Evolutionary conservation across 1,140 invertebrate species (phyloP).

Genomic region (Zaprionus tsacasi): DNA sequence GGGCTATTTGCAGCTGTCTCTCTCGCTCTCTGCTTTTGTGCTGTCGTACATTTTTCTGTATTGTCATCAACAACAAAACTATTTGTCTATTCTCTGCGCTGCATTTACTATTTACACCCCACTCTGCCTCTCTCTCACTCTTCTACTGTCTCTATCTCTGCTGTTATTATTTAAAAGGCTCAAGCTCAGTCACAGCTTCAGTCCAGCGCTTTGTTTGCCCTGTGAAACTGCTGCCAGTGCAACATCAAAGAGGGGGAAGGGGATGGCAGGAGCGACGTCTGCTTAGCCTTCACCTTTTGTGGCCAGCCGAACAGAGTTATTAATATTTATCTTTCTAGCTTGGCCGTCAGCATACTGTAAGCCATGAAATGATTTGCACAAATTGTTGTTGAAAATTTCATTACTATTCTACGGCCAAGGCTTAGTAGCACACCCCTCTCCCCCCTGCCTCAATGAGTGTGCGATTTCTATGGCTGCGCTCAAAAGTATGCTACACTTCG

Average conservation of each 20-base stretch:
- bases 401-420: slow-evolving; percentile 55
- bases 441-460: slow-evolving; percentile 27
- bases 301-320: slow-evolving; percentile 64
- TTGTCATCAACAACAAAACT: slow-evolving; percentile 79
- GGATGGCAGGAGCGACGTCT: too few relatives aligned
- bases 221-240: slow-evolving; percentile 43
- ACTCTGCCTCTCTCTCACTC: slow-evolving; percentile 6
- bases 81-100: slow-evolving; percentile 75
- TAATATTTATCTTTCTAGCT: slow-evolving; percentile 74
- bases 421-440: neutral
- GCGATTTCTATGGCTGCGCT: slow-evolving; percentile 19
- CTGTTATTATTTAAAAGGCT: slow-evolving; percentile 70
- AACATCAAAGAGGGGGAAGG: neutral
- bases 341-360: slow-evolving; percentile 53
- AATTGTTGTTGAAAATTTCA: slow-evolving; percentile 76
- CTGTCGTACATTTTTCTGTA: slow-evolving; percentile 68
- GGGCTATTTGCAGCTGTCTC: slow-evolving; percentile 60
- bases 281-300: slow-evolving; percentile 76
- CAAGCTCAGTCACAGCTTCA: slow-evolving; percentile 32
- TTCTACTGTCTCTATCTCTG: slow-evolving; percentile 20
- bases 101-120: slow-evolving; percentile 40
- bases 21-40: slow-evolving; percentile 63
- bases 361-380: slow-evolving; percentile 74
- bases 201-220: slow-evolving; percentile 44
- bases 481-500: slow-evolving; percentile 28